phyloP scores from a whole-genome alignment of 2,113 vertebrate species.

The Saccopteryx leptura region DNA sequence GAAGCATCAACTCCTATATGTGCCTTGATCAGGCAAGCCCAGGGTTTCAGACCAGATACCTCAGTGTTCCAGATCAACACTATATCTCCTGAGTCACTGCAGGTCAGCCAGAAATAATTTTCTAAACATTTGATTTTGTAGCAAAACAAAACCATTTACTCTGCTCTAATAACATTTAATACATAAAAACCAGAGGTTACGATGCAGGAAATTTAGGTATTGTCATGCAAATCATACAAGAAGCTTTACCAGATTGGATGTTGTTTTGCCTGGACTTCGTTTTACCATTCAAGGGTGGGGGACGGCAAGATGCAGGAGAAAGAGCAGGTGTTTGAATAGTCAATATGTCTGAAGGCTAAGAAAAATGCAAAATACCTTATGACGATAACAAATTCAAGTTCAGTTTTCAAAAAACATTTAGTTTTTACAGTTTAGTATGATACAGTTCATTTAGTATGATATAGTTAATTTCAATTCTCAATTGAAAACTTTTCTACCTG shows the following conservation, averaged over 20 bases:
- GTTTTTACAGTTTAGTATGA: background rate
- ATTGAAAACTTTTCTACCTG: background rate
- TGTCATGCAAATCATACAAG: constrained; percentile 26
- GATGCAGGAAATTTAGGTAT: background rate
- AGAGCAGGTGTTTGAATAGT: constrained; percentile 87
- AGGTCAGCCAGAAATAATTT: background rate
- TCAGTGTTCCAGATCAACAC: too few relatives aligned
- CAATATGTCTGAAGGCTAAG: constrained; percentile 88
- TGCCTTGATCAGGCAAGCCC: too few relatives aligned
- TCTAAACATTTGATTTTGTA: constrained; percentile 44
- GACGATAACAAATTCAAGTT: constrained; percentile 29
- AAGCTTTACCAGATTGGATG: constrained; percentile 88
- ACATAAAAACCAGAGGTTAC: background rate
- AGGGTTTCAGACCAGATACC: too few relatives aligned
- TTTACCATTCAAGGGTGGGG: constrained; percentile 82
- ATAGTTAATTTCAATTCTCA: background rate
- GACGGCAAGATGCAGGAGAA: constrained; percentile 85
- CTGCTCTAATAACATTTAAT: constrained; percentile 8
- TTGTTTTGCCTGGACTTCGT: constrained; percentile 86
- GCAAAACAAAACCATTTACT: background rate
- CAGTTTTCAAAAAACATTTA: background rate
- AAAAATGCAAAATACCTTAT: constrained; percentile 54
- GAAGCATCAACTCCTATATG: too few relatives aligned
- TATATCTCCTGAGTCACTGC: too few relatives aligned
- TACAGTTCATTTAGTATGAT: accelerated